Evolutionary conservation across 2,888 invertebrate species (phyloP).

Genomic region (Patella caerulea): DNA sequence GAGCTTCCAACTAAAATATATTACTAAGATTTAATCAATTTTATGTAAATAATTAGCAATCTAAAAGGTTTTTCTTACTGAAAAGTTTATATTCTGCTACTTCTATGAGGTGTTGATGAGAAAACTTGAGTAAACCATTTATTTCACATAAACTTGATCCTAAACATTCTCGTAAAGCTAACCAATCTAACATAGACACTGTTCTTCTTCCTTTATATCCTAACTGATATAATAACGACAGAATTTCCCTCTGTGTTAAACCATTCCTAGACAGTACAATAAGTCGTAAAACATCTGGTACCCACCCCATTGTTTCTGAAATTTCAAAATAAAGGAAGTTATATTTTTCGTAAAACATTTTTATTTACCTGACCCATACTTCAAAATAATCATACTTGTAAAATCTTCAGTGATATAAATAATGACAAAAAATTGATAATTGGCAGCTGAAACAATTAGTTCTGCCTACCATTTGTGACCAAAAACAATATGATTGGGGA

Average conservation of each 20-base stretch:
- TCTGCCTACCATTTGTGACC: too few species aligned
- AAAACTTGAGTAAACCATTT: slow-evolving; percentile 61
- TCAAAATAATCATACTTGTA: too few species aligned
- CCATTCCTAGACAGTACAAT: slow-evolving; percentile 65
- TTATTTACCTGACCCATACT: too few species aligned
- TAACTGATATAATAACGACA: slow-evolving; percentile 54
- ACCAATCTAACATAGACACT: slow-evolving; percentile 65
- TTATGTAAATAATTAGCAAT: too few species aligned
- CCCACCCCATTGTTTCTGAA: slow-evolving; percentile 67
- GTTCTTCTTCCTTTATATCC: slow-evolving; percentile 61
- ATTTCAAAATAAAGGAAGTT: not conserved
- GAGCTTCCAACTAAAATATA: too few species aligned
- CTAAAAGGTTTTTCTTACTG: not conserved
- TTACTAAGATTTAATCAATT: too few species aligned
- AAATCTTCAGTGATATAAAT: too few species aligned
- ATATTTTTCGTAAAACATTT: too few species aligned
- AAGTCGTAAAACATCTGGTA: slow-evolving; percentile 65
- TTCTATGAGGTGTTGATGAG: slow-evolving; percentile 57
- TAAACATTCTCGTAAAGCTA: slow-evolving; percentile 57
- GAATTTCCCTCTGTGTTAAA: slow-evolving; percentile 59
- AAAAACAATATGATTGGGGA: too few species aligned
- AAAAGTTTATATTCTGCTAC: slow-evolving; percentile 16
- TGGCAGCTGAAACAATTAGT: too few species aligned
- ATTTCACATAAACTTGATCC: slow-evolving; percentile 54
- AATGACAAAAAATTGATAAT: too few species aligned